Conservation (phyloP, 1,140 invertebrate genomes). For the Drosophila pruinosa region DNA sequence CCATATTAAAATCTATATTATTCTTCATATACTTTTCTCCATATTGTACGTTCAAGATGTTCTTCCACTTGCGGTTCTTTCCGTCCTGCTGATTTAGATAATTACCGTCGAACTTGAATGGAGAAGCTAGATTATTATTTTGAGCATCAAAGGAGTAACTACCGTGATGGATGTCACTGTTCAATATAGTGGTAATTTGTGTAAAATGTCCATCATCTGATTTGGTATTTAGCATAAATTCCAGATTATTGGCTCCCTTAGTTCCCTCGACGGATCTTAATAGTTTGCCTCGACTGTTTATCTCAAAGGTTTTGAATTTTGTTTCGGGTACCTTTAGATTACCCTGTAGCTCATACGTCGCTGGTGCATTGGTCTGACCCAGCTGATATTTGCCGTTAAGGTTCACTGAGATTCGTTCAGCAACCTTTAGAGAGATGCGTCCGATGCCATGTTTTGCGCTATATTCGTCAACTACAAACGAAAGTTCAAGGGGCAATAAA, state of each 20-base stretch:
- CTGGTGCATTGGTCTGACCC: conserved; percentile 78
- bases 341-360: conserved; percentile 68
- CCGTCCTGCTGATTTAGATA: conserved; percentile 44
- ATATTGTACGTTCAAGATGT: conserved; percentile 48
- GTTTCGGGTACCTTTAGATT: conserved; percentile 84
- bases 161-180: conserved; percentile 54
- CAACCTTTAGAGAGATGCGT: conserved; percentile 58
- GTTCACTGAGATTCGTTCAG: conserved; percentile 30
- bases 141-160: conserved; percentile 52
- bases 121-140: conserved; percentile 38
- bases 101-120: conserved; percentile 57
- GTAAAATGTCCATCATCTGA: conserved; percentile 50
- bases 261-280: conserved; percentile 20
- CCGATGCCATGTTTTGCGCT: conserved; percentile 49
- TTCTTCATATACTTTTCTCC: conserved; percentile 57
- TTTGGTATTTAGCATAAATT: conserved; percentile 42
- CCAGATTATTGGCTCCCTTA: conserved; percentile 17
- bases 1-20: conserved; percentile 27
- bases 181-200: conserved; percentile 38
- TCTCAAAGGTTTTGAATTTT: conserved; percentile 83
- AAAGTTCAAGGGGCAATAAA: conserved; percentile 73
- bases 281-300: conserved; percentile 66
- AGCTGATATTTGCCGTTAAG: conserved; percentile 83
- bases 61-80: conserved; percentile 45
- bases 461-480: conserved; percentile 60